Percentiles rank a stretch among this genome's conserved stretches.
These are phyloP conservation scores for Lobophora halterata DNA, from an alignment of 2,888 invertebrate species.

Conservation along the genomic window DNA sequence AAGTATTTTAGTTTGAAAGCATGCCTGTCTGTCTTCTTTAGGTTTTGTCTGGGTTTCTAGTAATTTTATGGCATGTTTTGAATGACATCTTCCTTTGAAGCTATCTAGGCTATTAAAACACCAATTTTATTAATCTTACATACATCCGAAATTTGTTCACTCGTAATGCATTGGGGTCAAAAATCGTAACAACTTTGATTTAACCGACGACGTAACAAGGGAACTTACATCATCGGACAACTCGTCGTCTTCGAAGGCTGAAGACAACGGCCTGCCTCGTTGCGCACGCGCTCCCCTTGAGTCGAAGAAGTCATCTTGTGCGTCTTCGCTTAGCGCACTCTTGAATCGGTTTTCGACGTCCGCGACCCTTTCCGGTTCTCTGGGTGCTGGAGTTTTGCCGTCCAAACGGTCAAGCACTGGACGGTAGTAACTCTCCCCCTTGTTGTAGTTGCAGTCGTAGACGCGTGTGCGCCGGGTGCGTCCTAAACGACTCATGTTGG, in stretches of 20 bases:
- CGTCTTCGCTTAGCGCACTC: constrained; percentile 50
- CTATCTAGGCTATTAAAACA: too few species aligned
- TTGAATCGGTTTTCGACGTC: constrained; percentile 67
- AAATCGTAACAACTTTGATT: too few species aligned
- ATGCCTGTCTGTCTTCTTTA: too few species aligned
- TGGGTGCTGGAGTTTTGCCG: constrained; percentile 74
- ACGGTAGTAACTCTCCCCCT: constrained; percentile 91
- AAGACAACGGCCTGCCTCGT: constrained; percentile 64
- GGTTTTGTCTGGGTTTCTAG: too few species aligned
- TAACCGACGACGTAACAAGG: not conserved
- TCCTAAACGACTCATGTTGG: constrained; percentile 67
- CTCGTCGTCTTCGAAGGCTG: constrained; percentile 71
- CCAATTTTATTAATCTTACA: too few species aligned
- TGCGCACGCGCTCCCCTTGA: constrained; percentile 81
- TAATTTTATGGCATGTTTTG: too few species aligned
- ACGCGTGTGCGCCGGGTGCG: constrained; percentile 89
- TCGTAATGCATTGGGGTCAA: too few species aligned
- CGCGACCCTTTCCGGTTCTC: constrained; percentile 61
- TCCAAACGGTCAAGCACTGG: constrained; percentile 88
- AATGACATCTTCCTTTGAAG: too few species aligned
- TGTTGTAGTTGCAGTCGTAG: constrained; percentile 92
- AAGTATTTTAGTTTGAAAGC: too few species aligned
- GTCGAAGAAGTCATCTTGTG: constrained; percentile 82
- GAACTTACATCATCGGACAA: constrained; percentile 73
- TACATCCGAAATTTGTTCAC: too few species aligned